Evolutionary conservation across 2,888 invertebrate species (phyloP), one percentile per base, ranked within the genome.

Genomic region (Pyrocoelia pectoralis): DNA sequence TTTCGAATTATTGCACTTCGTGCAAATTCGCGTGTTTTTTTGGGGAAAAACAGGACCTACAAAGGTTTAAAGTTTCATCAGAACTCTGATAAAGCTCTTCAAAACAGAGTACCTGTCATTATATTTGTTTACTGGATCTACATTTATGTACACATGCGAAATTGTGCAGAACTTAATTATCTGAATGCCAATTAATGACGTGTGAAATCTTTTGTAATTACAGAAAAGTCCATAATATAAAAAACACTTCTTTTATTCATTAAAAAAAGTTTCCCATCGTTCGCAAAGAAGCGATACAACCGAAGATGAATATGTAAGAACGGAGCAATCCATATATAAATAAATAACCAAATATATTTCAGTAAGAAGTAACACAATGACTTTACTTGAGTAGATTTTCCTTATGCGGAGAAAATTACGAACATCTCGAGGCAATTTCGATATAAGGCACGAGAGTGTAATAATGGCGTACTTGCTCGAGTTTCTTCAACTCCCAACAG

Each of bases 381-480:
- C 48, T 46, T 50, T 12, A 50, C 15, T 52, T 43, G 33, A 53
- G 49, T 54, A 24, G 40, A 15, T 40, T 57, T 57, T 53, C 62
- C 62, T 62, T 62, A 56, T 62, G 40, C 17, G 62, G 53, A 53
- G 48, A 41, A 56, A 62, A 62, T 33, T 56, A 57, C 17, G 62
- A 51, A 62, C 48, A 52, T 24, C 52, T 53, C 24, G 14, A 46
- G 52, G 61, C 61, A 14, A 56, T 29, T 28, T 51, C 61, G 49
- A 60, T 59, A 60, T 58, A 64, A 64, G 64, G 64, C 60, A 64
- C 59, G 57, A 60, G 64, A 51, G 56, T 56, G 59, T 64, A 64
- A 64, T 64, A 56, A 46, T 46, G 46, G 46, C 17, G 56, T 13
- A 50, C 48, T 40, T 58, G 59, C 56, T 24, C 43, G 53, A 52